Conservation (phyloP, 2,113 vertebrate genomes). For the Dendropsophus ebraccatus region DNA sequence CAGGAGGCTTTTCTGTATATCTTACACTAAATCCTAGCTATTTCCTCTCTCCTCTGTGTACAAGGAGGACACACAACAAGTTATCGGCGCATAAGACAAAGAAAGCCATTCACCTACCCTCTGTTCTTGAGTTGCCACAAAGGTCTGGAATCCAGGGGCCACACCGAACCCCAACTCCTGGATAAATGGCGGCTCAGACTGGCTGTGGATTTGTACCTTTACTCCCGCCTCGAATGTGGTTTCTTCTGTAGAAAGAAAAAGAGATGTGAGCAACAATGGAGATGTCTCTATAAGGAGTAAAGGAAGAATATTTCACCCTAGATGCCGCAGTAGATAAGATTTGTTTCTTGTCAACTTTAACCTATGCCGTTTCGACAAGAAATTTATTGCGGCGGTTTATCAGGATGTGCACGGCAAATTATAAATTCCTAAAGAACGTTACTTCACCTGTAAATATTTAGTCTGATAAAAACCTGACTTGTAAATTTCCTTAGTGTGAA, state of each 20-base stretch:
- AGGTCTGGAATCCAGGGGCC: slow-evolving; percentile 97
- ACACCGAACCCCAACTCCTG: slow-evolving; percentile 97
- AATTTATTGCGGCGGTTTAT: background rate
- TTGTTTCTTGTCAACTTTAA: too few relatives aligned
- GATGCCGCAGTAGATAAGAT: too few relatives aligned
- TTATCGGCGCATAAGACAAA: background rate
- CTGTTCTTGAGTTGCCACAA: slow-evolving; percentile 97
- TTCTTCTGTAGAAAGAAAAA: slow-evolving; percentile 82
- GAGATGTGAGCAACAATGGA: background rate
- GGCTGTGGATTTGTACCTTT: slow-evolving; percentile 98
- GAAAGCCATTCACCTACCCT: slow-evolving; percentile 76
- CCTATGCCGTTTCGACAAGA: background rate
- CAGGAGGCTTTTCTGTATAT: slow-evolving; percentile 1
- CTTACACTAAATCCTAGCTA: background rate
- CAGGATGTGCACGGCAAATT: too few relatives aligned
- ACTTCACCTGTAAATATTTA: background rate
- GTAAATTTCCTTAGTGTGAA: too few relatives aligned
- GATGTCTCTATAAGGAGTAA: background rate
- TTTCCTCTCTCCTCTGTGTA: background rate
- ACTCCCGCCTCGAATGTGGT: slow-evolving; percentile 96
- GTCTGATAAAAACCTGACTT: too few relatives aligned
- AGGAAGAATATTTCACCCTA: background rate
- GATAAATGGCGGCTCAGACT: slow-evolving; percentile 94
- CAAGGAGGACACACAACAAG: background rate
- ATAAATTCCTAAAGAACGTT: background rate